phyloP scores from a whole-genome alignment of 2,113 vertebrate species.

The Stomatorhinus ivindoensis region DNA sequence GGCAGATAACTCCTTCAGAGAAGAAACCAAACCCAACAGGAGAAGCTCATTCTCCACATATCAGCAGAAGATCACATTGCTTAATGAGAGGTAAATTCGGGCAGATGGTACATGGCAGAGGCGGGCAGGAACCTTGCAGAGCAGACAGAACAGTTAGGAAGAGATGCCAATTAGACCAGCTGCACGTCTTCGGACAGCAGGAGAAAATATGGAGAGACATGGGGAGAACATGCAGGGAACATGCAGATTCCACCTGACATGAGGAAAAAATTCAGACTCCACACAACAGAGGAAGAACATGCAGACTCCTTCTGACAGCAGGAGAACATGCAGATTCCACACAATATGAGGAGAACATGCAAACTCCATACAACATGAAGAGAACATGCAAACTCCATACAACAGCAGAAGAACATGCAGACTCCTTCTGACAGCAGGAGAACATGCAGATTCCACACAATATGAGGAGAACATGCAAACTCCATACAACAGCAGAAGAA shows the following conservation, averaged over 20 bases:
- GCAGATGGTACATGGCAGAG: not conserved
- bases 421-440: no score
- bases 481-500: not conserved
- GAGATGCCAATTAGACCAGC: not conserved
- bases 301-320: not conserved
- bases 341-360: no score
- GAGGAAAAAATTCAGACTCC: not conserved
- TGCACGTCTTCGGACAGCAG: not conserved
- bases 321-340: not conserved
- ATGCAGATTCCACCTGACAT: not conserved
- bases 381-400: not conserved
- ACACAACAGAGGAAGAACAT: not conserved
- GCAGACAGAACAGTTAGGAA: not conserved
- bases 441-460: not conserved
- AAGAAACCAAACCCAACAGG: constrained; percentile 49
- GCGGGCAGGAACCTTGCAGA: not conserved
- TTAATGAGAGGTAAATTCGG: not conserved
- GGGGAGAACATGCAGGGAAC: not conserved
- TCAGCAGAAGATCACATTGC: not conserved
- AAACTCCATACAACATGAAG: not conserved
- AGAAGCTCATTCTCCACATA: not conserved
- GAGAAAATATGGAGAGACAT: not conserved
- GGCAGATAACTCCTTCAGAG: constrained; percentile 53
- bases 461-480: not conserved
- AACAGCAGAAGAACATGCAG: not conserved